These are phyloP conservation scores for Drosophila nigritarsus DNA, from an alignment of 2,888 invertebrate genomes.

Conservation along the genomic window DNA sequence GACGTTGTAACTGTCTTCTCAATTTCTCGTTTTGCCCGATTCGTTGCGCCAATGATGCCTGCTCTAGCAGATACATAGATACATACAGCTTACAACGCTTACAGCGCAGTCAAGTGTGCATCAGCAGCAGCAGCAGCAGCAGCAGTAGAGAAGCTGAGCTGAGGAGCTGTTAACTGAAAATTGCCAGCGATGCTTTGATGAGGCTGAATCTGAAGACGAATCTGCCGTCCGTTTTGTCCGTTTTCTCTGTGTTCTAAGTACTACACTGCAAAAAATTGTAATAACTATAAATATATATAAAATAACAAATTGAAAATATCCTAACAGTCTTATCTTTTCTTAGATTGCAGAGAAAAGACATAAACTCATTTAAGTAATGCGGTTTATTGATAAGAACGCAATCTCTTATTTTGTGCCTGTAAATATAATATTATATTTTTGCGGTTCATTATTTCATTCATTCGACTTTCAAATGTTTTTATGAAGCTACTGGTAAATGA, in stretches of 20 bases:
- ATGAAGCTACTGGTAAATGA: not conserved
- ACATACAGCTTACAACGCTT: slow-evolving; percentile 42
- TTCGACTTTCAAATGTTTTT: not conserved
- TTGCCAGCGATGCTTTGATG: slow-evolving; percentile 65
- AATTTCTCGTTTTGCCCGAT: slow-evolving; percentile 80
- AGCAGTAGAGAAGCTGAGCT: slow-evolving; percentile 19
- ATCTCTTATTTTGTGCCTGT: not conserved
- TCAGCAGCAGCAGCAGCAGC: slow-evolving; percentile 21
- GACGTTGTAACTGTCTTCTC: slow-evolving; percentile 79
- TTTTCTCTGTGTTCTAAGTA: slow-evolving; percentile 34
- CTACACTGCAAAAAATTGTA: not conserved
- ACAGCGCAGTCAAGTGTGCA: slow-evolving; percentile 26
- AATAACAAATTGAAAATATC: not conserved
- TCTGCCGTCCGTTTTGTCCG: slow-evolving; percentile 57
- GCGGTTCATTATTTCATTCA: not conserved
- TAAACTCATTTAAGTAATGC: not conserved
- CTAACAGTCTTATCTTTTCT: not conserved
- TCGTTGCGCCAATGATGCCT: slow-evolving; percentile 72
- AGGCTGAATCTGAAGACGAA: slow-evolving; percentile 68
- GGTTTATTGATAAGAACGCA: not conserved
- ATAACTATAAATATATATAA: not conserved
- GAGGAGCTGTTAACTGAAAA: slow-evolving; percentile 70
- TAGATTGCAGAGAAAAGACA: too few relatives aligned
- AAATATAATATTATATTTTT: not conserved
- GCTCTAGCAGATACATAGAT: slow-evolving; percentile 40